A percentile compares a stretch with the other conserved stretches of the same genome.
These are phyloP conservation scores for Tetramorium parvispinum DNA, from an alignment of 1,140 invertebrate species.

Conservation along the genomic window DNA sequence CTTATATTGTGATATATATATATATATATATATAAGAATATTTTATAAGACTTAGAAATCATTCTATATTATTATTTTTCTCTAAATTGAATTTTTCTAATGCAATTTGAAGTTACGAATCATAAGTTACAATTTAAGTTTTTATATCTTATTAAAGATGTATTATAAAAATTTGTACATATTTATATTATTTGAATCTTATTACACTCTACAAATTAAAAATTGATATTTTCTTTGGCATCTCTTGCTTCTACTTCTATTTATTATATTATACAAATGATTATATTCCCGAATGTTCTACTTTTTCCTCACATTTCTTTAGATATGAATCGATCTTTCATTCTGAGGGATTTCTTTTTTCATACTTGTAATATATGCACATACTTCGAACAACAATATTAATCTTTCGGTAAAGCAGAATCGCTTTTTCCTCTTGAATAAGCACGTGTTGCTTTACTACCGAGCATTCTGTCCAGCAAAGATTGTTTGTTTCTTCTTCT, in stretches of 20 bases:
- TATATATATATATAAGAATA: background rate
- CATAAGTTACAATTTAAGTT: background rate
- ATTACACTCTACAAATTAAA: conserved; percentile 47
- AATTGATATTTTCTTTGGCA: conserved; percentile 70
- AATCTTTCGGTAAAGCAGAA: conserved; percentile 93
- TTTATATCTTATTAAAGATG: background rate
- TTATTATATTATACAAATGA: conserved; percentile 1
- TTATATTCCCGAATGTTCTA: background rate
- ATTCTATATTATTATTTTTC: background rate
- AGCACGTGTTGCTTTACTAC: conserved; percentile 88
- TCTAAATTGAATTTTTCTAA: background rate
- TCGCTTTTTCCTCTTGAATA: conserved; percentile 95
- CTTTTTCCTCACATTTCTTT: conserved; percentile 12
- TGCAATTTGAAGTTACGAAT: background rate
- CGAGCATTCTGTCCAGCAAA: conserved; percentile 91
- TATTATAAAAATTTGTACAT: conserved; percentile 31
- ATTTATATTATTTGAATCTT: background rate
- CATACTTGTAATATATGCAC: background rate
- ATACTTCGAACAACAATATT: conserved; percentile 75
- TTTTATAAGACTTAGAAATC: conserved; percentile 20
- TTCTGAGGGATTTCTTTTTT: background rate
- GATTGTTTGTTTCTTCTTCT: conserved; percentile 94
- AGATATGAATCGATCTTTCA: conserved; percentile 11
- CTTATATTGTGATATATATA: background rate
- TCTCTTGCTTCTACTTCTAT: conserved; percentile 33